Evolutionary conservation across 92 coral and sea anemone species (phyloP), one percentile per base, ranked within the genome.

Genomic region (Porites cylindrica): DNA sequence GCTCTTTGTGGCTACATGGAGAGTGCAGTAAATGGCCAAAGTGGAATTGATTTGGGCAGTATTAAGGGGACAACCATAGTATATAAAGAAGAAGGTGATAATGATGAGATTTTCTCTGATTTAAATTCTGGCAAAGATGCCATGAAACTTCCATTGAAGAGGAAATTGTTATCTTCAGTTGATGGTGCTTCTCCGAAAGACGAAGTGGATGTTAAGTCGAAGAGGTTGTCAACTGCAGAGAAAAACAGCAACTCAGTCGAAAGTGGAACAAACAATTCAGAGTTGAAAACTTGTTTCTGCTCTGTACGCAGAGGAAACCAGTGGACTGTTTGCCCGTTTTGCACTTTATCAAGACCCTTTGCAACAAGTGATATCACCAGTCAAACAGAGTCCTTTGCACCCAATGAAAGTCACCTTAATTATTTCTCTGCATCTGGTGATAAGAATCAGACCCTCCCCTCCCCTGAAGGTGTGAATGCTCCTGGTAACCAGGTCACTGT

Each of bases 291-390:
- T 7, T 96, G 99, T 75, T 89, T 76, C 70, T 94, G 98, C 66
- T 94, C 98, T 58, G 88, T 82, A n/a, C 91, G 92, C 8, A 93
- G 99, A 72, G 92, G 96, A 65, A 84, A 86, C 87, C 92, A 88
- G 50, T 70, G 32, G 67, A 90, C 86, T 17, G 8, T 86, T 54
- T 96, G 99, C 64, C 18, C 56, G 52, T 26, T 60, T 1, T 93
- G 95, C 66, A 63, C n/a, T 21, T 21, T 79, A 8, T 74, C 26
- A 12, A 70, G 51, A 32, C 59, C 43, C 43, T 18, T 19, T 16
- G 16, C 53, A 72, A 38, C 19, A 19, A 9, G 76, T 12, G 0
- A 32, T 11, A 50, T 19, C 51, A 24, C 24, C 14, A 78, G 82
- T 11, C 54, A 78, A 65, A 9, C 72, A 63, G 50, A 63, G 20